phyloP scores from a whole-genome alignment of 2,113 vertebrate species.

The Fulica atra region DNA sequence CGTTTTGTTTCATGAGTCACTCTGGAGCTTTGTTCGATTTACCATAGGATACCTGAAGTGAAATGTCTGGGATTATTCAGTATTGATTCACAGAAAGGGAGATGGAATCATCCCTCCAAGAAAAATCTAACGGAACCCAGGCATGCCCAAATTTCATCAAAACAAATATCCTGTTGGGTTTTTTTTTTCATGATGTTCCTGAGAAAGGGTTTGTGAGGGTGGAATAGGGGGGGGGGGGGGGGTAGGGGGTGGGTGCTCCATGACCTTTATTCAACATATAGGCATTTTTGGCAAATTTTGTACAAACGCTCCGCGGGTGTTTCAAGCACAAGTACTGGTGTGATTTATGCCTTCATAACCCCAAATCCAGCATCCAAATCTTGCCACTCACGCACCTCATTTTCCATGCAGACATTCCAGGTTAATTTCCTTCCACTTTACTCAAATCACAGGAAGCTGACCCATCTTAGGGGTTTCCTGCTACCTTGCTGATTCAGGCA shows the following conservation, averaged over 20 bases:
- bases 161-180: neutral
- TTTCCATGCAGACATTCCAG: constrained; percentile 27
- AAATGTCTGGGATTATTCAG: constrained; percentile 43
- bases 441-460: neutral
- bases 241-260: neutral
- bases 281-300: constrained; percentile 48
- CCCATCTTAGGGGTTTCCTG: neutral
- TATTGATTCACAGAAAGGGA: constrained; percentile 20
- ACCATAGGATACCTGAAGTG: constrained; percentile 4
- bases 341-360: constrained; percentile 55
- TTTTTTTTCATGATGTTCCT: constrained; percentile 29
- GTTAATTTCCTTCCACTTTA: constrained; percentile 30
- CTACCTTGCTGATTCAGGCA: constrained; percentile 12
- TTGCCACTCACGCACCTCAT: neutral
- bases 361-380: constrained; percentile 32
- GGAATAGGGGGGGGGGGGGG: constrained; percentile 37
- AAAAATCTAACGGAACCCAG: constrained; percentile 20
- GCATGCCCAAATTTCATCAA: constrained; percentile 23
- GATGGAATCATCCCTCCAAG: neutral
- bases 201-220: constrained; percentile 25
- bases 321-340: constrained; percentile 69
- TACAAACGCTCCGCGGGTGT: constrained; percentile 28
- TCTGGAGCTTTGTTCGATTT: constrained; percentile 35
- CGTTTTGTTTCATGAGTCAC: constrained; percentile 43
- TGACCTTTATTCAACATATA: neutral